Conservation (phyloP, 2,888 invertebrate species). For the Chorisops tibialis region DNA sequence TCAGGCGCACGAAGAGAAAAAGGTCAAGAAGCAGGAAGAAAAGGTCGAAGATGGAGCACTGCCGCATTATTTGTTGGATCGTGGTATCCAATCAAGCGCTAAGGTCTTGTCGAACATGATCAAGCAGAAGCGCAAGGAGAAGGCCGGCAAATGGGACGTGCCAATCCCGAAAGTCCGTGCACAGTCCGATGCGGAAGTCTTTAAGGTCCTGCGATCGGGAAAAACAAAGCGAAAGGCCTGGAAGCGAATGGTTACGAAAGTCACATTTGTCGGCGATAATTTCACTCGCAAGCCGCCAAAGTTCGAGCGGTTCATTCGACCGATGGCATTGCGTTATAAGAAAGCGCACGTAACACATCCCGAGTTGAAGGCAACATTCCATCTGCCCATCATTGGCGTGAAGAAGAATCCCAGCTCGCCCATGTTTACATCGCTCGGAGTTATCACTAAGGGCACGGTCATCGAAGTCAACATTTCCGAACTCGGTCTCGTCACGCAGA, state of each 20-base stretch:
- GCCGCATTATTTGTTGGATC: slow-evolving; percentile 94
- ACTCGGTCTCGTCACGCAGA: slow-evolving; percentile 95
- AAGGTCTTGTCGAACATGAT: slow-evolving; percentile 98
- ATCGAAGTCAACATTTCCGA: slow-evolving; percentile 98
- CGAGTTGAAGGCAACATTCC: slow-evolving; percentile 96
- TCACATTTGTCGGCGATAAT: slow-evolving; percentile 95
- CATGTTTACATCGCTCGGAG: slow-evolving; percentile 95
- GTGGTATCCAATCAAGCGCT: slow-evolving; percentile 89
- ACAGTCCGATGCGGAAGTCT: slow-evolving; percentile 95
- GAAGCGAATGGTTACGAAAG: slow-evolving; percentile 99
- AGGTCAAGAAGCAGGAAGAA: slow-evolving; percentile 80
- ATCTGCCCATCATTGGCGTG: slow-evolving; percentile 95
- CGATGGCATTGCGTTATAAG: slow-evolving; percentile 94
- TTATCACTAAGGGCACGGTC: slow-evolving; percentile 97
- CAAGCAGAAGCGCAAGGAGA: slow-evolving; percentile 98
- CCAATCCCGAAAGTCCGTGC: slow-evolving; percentile 98
- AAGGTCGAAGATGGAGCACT: slow-evolving; percentile 86
- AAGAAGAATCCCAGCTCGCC: slow-evolving; percentile 98
- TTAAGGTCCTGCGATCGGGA: slow-evolving; percentile 86
- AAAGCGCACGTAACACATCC: slow-evolving; percentile 99
- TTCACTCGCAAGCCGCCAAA: slow-evolving; percentile 99
- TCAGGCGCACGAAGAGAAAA: slow-evolving; percentile 93
- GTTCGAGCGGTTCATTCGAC: slow-evolving; percentile 96
- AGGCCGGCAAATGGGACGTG: slow-evolving; percentile 99
- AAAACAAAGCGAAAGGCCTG: slow-evolving; percentile 93